Evolutionary conservation across 2,797 vertebrate genomes (phyloP), one percentile per base, ranked within the genome.

Genomic region (Coregonus ussuriensis): DNA sequence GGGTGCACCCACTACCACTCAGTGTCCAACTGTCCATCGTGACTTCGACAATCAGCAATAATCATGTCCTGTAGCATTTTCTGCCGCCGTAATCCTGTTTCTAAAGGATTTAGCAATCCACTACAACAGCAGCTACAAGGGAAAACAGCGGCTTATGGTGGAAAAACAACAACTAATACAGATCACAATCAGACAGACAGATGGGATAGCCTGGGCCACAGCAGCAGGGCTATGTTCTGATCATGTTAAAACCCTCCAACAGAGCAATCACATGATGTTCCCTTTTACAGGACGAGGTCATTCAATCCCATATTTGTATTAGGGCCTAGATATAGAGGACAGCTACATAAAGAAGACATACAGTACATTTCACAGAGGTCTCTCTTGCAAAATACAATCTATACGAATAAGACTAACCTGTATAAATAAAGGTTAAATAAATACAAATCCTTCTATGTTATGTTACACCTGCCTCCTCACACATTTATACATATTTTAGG

Each of bases 21-120:
- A 25, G 47, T 14, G 41, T 25, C 47, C 70, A 51, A 52, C 41
- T 13, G 65, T 37, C 21, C 72, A 47, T 74, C 11, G 13, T 41
- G 56, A 74, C 35, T 31, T 82, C 41, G 7, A 9, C 41, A 47
- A 47, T 47, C 76, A 62, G 54, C 73, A 9, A 56, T 81, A 74
- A 63, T 72, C 37, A 76, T 79, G 77, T 74, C 74, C 69, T 21
- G 74, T 77, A 72, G 67, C 80, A 84, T 84, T 78, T 65, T 70
- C 79, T 82, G 80, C 79, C 80, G 33, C 63, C 56, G 35, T 86
- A 86, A 86, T 86, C 82, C 75, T 78, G 77, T 77, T 82, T 74
- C n/a, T 51, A 72, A 63, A 75, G 81, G 81, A 84, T 84, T 86
- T 79, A 72, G 73, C 65, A 62, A 77, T 71, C 75, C 54, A 21